Base-by-base conservation (phyloP, 2,888 invertebrate genomes). In the Metallyticus violacea region DNA sequence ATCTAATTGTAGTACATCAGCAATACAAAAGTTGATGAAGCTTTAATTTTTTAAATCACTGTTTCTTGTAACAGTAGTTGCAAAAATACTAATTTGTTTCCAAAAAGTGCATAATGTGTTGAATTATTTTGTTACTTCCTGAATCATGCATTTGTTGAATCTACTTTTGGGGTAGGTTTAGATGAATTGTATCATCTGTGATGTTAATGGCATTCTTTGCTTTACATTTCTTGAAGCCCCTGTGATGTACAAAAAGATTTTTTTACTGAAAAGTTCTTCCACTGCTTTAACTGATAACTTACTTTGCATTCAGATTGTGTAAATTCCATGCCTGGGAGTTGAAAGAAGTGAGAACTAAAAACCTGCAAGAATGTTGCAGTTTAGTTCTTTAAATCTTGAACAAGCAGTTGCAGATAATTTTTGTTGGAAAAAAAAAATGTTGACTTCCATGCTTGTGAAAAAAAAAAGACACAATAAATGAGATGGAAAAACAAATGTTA, bases 391-490 rank as follows among this genome's bases (percentile, higher is more conserved):
- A 62, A 40, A 62, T 15, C 15, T 62, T 9, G 40, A 62, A 62
- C 40, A 29, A 25, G 22, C 27, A 83, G 27, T 82, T 77, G 76
- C 76, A 83, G 26, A 3, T 6, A 2, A 81, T 62, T 76, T 25
- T 76, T 83, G 82, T 83, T 83, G 40, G 27, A 83, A 76, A 76
- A 28, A 76, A 83, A 76, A 76, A 28, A 76, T 26, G 40, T 76
- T 82, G 28, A 83, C 83, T 83, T 77, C 83, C 83, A 77, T 83
- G n/a, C 77, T 77, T 77, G 77, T 83, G 83, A 83, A 76, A 26
- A n/a, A n/a, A n/a, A n/a, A 82, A 77, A 82, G 40, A 62, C 40
- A 62, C 76, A 62, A 83, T 40, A 40, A 83, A 83, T 28, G 40
- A 77, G 77, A 25, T 83, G 83, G 77, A 83, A 27, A 62, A 83